phyloP scores from a whole-genome alignment of 1,140 invertebrate species.

The Sipha flava region DNA sequence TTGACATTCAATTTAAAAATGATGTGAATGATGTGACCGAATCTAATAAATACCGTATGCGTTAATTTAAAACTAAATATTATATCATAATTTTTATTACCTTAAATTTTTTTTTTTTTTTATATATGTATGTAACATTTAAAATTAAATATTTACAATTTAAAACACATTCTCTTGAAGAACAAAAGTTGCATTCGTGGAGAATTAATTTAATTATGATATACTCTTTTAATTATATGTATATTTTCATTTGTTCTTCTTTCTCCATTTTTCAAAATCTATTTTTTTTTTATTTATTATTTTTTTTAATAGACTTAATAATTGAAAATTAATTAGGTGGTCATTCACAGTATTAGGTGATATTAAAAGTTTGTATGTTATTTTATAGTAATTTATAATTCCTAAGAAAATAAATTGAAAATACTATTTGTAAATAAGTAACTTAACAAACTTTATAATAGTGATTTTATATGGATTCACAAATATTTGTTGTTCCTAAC shows the following conservation, averaged over 20 bases:
- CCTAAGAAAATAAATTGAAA: not conserved
- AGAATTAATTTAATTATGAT: slow-evolving; percentile 3
- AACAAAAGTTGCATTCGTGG: slow-evolving; percentile 4
- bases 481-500: slow-evolving; percentile 16
- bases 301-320: not conserved
- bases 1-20: slow-evolving; percentile 90
- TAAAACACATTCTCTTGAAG: not conserved
- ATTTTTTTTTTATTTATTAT: not conserved
- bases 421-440: not conserved
- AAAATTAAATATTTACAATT: not conserved
- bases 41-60: slow-evolving; percentile 92
- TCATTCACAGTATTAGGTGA: not conserved
- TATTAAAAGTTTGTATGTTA: not conserved
- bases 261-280: not conserved
- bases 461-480: not conserved
- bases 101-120: not conserved
- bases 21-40: slow-evolving; percentile 84
- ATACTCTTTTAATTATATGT: not conserved
- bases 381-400: not conserved
- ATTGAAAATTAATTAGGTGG: not conserved
- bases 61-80: slow-evolving; percentile 49
- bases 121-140: not conserved
- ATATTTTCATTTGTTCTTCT: not conserved
- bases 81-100: not conserved
- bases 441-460: not conserved